Evolutionary conservation across 2,888 invertebrate species (phyloP).

Genomic region (Parascotia fuliginaria): DNA sequence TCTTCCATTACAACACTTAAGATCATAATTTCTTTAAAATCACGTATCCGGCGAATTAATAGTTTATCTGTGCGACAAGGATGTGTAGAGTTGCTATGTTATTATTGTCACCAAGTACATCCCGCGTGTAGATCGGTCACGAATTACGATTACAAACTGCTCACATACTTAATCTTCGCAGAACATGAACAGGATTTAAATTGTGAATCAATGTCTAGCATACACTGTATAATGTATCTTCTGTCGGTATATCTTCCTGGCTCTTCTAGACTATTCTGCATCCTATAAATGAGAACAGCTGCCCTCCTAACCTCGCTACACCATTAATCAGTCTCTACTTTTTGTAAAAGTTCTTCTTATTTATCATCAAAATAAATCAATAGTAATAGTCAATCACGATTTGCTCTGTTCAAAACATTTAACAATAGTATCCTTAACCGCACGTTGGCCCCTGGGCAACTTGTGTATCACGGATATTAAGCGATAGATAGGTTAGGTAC

Average conservation of each 20-base stretch:
- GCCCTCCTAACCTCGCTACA: no score
- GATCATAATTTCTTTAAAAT: conserved; percentile 22
- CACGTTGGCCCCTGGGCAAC: background rate
- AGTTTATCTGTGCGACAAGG: conserved; percentile 55
- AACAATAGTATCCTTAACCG: background rate
- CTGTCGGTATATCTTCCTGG: no score
- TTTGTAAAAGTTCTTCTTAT: no score
- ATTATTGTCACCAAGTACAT: conserved; percentile 55
- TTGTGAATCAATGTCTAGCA: no score
- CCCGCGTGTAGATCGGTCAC: conserved; percentile 62
- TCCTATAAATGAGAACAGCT: no score
- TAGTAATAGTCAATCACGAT: no score
- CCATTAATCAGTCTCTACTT: no score
- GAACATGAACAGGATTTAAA: conserved; percentile 32
- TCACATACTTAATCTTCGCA: conserved; percentile 21
- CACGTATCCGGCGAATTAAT: conserved; percentile 17
- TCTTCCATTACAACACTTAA: conserved; percentile 13
- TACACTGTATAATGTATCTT: no score
- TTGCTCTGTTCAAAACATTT: background rate
- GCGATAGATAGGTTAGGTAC: background rate
- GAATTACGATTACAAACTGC: conserved; percentile 43
- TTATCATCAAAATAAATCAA: background rate
- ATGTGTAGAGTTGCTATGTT: conserved; percentile 58
- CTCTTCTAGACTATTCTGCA: no score
- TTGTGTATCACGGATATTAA: background rate